These are phyloP conservation scores for Episyrphus balteatus DNA, from an alignment of 1,140 invertebrate species.

Conservation along the genomic window DNA sequence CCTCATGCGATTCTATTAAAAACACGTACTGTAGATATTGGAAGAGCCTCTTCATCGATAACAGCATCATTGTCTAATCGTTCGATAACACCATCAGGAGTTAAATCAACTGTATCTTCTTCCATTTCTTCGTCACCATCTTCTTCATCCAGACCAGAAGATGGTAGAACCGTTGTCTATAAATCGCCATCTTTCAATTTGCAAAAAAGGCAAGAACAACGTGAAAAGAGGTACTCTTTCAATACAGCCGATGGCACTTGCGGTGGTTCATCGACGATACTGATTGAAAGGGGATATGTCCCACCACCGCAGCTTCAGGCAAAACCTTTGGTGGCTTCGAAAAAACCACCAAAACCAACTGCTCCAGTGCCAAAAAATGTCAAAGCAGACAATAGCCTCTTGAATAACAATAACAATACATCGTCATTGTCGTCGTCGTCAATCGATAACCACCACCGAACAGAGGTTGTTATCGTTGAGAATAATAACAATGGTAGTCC, in stretches of 20 bases:
- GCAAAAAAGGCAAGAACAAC: constrained; percentile 30
- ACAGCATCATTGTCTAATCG: neutral
- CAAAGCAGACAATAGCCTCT: neutral
- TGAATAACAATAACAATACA: neutral
- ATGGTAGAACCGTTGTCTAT: constrained; percentile 32
- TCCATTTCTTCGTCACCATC: constrained; percentile 7
- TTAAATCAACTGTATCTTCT: constrained; percentile 4
- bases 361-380: neutral
- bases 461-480: neutral
- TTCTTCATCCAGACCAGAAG: constrained; percentile 13
- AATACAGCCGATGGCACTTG: neutral
- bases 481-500: neutral
- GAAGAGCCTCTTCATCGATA: constrained; percentile 2
- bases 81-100: neutral
- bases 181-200: constrained; percentile 31
- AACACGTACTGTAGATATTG: neutral
- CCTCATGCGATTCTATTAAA: constrained; percentile 14
- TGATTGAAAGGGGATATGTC: neutral
- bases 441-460: neutral
- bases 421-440: neutral
- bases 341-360: neutral
- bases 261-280: no score
- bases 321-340: neutral
- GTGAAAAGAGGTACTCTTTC: constrained; percentile 3
- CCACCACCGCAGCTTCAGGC: constrained; percentile 2